Base-by-base conservation (phyloP, 2,888 invertebrate genomes). In the Dolichopus griseipennis region DNA sequence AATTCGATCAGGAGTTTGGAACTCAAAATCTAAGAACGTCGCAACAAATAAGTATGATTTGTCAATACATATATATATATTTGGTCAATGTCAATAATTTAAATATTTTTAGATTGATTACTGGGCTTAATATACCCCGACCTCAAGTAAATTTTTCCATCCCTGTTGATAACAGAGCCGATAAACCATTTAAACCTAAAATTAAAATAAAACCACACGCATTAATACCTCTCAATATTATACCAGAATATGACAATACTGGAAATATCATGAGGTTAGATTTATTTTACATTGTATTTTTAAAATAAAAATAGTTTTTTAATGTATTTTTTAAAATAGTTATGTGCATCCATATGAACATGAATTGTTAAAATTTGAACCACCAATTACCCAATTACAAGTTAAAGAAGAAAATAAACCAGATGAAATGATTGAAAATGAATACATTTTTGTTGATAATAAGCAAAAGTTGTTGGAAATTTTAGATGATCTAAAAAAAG, bases 161-260 rank as follows among this genome's bases (percentile, higher is more conserved):
- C 72, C 87, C 90, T 72, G 86, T 96, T 41, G 93, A 96, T 77
- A 97, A 97, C 77, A 87, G 88, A 4, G 81, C 85, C 3, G 79
- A 79, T 7, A 84, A 82, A 67, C 87, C 95, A 1, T 97, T 96
- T 87, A 83, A 88, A 66, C 97, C 97, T 0, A 85, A 87, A 74
- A 87, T 97, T 66, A 89, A 86, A 66, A 88, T 91, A 37, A 97
- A 97, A 78, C 96, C 95, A 0, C 93, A 97, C 82, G 89, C 91
- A 9, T 77, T 93, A 15, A 91, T 90, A 76, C 93, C 95, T 0
- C 82, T 95, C 12, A 88, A 91, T 0, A 81, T 93, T 67, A 85
- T 88, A 70, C 84, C 90, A 0, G 87, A 92, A 72, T 87, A 88
- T 75, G 85, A 85, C 69, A 88, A 88, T 2, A 81, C 85, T 27